These are phyloP conservation scores for Metallyticus violacea DNA, from an alignment of 2,888 invertebrate species.

Conservation along the genomic window DNA sequence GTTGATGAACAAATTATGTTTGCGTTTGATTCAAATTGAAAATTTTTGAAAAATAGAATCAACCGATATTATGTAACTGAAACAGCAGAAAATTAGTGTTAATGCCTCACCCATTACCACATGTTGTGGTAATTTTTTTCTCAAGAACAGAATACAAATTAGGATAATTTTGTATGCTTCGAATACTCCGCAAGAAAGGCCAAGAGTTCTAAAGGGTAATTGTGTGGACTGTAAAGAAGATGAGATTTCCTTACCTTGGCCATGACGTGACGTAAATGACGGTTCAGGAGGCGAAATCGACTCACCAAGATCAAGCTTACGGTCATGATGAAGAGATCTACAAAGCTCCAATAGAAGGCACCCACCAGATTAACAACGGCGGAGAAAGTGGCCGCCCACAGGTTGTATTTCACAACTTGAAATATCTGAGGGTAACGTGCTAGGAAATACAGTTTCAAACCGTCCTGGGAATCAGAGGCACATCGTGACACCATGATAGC, in stretches of 20 bases:
- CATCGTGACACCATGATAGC: constrained; percentile 19
- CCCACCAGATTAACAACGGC: constrained; percentile 31
- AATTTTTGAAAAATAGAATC: too few species aligned
- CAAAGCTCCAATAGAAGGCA: constrained; percentile 41
- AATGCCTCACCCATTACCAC: too few species aligned
- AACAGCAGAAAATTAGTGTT: too few species aligned
- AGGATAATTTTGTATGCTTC: too few species aligned
- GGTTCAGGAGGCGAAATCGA: constrained; percentile 59
- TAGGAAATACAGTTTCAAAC: constrained; percentile 22
- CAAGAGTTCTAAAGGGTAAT: too few species aligned
- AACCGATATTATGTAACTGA: background rate
- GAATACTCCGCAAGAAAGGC: too few species aligned
- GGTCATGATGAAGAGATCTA: constrained; percentile 40
- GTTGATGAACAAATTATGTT: background rate
- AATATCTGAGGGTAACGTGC: constrained; percentile 50
- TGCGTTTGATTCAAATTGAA: too few species aligned
- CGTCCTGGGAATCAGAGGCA: background rate
- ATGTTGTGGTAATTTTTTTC: too few species aligned
- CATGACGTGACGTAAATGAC: constrained; percentile 3
- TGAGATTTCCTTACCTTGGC: constrained; percentile 3
- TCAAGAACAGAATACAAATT: too few species aligned
- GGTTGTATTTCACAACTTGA: constrained; percentile 48
- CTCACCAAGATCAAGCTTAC: constrained; percentile 50
- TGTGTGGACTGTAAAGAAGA: too few species aligned
- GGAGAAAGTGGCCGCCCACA: constrained; percentile 44